Evolutionary conservation across 37 sponge, comb jelly and placozoan genomes (phyloP).

Genomic region (Halichondria panicea): DNA sequence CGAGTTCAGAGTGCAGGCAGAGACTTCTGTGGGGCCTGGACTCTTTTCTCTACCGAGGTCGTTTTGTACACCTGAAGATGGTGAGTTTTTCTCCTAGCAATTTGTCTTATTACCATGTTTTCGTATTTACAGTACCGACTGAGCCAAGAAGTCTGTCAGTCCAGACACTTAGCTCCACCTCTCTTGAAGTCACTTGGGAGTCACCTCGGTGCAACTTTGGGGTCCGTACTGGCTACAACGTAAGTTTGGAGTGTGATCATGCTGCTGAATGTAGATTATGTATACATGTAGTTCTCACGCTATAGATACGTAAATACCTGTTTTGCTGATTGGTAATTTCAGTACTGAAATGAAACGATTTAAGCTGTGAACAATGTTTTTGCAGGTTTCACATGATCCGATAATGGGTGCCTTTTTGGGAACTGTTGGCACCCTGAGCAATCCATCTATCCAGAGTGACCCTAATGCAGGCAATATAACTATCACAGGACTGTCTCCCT

Average conservation of each 20-base stretch:
- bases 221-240: constrained; percentile 27
- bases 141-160: constrained; percentile 3
- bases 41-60: constrained; percentile 11
- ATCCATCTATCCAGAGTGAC: not conserved
- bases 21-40: constrained; percentile 25
- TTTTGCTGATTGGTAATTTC: no score
- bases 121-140: not conserved
- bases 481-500: constrained; percentile 17
- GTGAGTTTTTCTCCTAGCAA: no score
- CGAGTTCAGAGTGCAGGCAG: constrained; percentile 22
- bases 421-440: no score
- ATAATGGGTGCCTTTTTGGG: no score
- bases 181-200: constrained; percentile 19
- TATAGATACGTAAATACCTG: not conserved
- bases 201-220: constrained; percentile 37
- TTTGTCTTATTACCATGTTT: no score
- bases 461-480: not conserved
- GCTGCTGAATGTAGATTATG: not conserved
- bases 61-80: constrained; percentile 25
- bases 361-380: no score
- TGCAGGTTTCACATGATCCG: no score
- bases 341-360: not conserved
- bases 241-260: not conserved
- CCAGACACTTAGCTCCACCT: constrained; percentile 13
- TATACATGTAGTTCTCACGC: not conserved